Base-by-base conservation (phyloP, 2,113 vertebrate genomes). In the Xenopus borealis region DNA sequence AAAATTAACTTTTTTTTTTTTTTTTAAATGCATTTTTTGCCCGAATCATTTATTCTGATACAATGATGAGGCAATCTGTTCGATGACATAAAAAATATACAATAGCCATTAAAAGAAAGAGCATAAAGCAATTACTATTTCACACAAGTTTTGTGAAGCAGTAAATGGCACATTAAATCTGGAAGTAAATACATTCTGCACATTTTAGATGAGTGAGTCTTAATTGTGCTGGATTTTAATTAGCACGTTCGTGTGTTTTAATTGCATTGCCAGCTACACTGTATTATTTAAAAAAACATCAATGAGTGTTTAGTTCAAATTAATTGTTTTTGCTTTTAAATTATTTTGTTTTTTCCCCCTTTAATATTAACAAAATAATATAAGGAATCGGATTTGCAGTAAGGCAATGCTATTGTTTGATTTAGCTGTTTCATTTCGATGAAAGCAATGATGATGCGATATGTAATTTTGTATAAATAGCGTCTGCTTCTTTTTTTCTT, bases 221-320 rank as follows among this genome's bases (percentile, higher is more conserved):
- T 91, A 91, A 91, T 92, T 88, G 91, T 89, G 86, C 83, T 89
- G 89, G 91, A 91, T 82, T 89, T 88, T 89, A 91, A 92, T 92
- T 92, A 91, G 88, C 87, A 89, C 88, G 88, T 27, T 27, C 23
- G 23, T 88, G 88, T 89, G 86, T 87, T 90, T 87, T 91, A 86
- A 91, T 92, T 92, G 90, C 89, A 88, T 91, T 89, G 88, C 88
- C 89, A 90, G 89, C 86, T 89, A 87, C 83, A 81, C 82, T 87
- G 86, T 87, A 89, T 92, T 91, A 89, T 91, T 89, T 86, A 50
- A 27, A 40, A 40, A 40, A 40, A 40, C 1, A 40, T n/a, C n/a
- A 40, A 40, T 9, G 3, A 7, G 1, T 40, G 33, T 16, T 27
- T 27, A 50, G 4, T 50, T 12, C 14, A 13, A 10, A 50, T 13